Percentiles rank a stretch among this genome's conserved stretches.
These are phyloP conservation scores for Tinamus guttatus DNA, from an alignment of 2,113 vertebrate species.

Conservation along the genomic window DNA sequence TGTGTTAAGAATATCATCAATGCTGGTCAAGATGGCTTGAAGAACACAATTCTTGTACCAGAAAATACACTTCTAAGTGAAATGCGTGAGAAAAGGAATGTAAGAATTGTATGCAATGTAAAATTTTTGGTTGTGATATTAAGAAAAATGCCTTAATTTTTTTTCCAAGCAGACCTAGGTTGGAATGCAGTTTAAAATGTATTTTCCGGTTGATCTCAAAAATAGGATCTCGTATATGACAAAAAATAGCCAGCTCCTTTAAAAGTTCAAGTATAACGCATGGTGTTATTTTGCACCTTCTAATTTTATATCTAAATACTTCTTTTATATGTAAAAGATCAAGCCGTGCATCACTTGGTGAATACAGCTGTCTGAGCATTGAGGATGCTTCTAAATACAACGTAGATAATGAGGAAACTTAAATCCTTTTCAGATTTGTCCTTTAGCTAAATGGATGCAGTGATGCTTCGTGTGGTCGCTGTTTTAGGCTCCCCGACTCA, in stretches of 20 bases:
- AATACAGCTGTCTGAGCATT: background rate
- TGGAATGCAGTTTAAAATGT: background rate
- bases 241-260: background rate
- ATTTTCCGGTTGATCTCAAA: background rate
- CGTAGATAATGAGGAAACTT: background rate
- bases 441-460: background rate
- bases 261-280: background rate
- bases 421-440: background rate
- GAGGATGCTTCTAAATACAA: background rate
- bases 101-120: background rate
- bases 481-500: background rate
- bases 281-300: background rate
- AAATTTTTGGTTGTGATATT: background rate
- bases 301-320: background rate
- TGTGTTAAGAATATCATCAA: background rate
- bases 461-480: fast-evolving
- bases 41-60: background rate
- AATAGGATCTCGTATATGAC: background rate
- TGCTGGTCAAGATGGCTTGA: background rate
- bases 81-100: fast-evolving
- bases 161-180: background rate
- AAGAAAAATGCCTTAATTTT: background rate
- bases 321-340: background rate
- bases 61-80: background rate
- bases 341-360: background rate